Base-by-base conservation (phyloP, 2,797 vertebrate genomes). In the Micrastur ruficollis region DNA sequence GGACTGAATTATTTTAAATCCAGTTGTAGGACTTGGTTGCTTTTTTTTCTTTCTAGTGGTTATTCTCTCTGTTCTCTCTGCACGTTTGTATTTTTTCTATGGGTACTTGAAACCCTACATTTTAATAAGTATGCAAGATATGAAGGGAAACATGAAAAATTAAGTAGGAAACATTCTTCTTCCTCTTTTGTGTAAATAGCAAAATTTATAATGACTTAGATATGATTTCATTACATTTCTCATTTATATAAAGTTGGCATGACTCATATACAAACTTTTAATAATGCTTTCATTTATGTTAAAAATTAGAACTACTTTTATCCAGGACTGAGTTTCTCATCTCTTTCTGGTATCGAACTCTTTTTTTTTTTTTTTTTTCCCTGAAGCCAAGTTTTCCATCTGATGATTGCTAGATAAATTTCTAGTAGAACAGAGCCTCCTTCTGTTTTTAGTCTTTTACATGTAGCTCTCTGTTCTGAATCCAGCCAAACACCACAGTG, bases 61-160 rank as follows among this genome's bases (percentile, higher is more conserved):
- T 88, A 89, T 92, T 93, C 56, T 82, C 42, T 83, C 87, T 96
- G 93, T 92, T 93, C 56, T 82, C 42, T 83, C 87, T 96, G 93
- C 94, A 96, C 38, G 91, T 86, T 95, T 61, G 38, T 94, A 73
- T 93, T 94, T 95, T 96, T 97, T 89, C 86, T 96, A 92, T 92
- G 92, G 86, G 86, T 86, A 62, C 81, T 94, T 92, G 95, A 73
- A 94, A 89, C 55, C 88, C 47, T 92, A 8, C 55, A 22, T 93
- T 93, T 97, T 95, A 90, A 61, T 74, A 86, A 65, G 89, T 73
- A 75, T 14, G 42, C 70, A 76, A 94, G 49, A 46, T 81, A 70
- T 6, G 75, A 91, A 87, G 49, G 58, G 49, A 90, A 96, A 76
- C 11, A 14, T 1, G 14, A 80, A 29, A 75, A 95, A 65, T 36